Conservation (phyloP, 2,888 invertebrate genomes). For the Eulithis prunata region DNA sequence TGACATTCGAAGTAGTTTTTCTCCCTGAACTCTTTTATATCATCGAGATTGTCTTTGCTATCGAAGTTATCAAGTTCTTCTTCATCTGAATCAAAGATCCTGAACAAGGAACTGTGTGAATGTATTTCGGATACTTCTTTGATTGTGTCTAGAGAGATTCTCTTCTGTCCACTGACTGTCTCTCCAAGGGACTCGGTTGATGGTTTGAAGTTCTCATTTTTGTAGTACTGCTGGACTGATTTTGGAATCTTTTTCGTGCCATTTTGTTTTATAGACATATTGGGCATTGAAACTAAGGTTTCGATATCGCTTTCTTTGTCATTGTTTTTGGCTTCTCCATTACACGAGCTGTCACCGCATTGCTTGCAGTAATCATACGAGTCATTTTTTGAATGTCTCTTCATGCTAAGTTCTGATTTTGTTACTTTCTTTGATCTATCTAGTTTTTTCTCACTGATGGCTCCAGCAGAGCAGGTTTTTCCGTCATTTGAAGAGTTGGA, state of each 20-base stretch:
- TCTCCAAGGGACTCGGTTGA: slow-evolving; percentile 59
- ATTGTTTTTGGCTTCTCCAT: slow-evolving; percentile 4
- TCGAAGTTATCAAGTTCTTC: slow-evolving; percentile 53
- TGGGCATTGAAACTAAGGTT: slow-evolving; percentile 18
- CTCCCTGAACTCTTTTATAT: slow-evolving; percentile 78
- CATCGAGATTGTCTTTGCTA: slow-evolving; percentile 44
- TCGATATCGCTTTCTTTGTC: slow-evolving; percentile 17
- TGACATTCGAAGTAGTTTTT: slow-evolving; percentile 87
- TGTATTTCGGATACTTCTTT: slow-evolving; percentile 60
- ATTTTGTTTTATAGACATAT: slow-evolving; percentile 9
- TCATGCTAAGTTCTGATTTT: slow-evolving; percentile 60
- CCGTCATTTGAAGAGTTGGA: slow-evolving; percentile 42
- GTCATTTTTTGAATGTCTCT: slow-evolving; percentile 35
- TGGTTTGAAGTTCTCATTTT: slow-evolving; percentile 65
- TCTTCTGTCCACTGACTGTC: slow-evolving; percentile 46
- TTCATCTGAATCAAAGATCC: slow-evolving; percentile 50
- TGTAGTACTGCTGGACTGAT: slow-evolving; percentile 64
- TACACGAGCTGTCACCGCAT: slow-evolving; percentile 58
- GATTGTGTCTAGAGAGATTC: slow-evolving; percentile 62
- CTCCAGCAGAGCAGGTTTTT: slow-evolving; percentile 60
- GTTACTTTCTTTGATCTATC: slow-evolving; percentile 59
- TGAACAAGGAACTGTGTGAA: slow-evolving; percentile 47
- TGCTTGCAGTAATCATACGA: slow-evolving; percentile 51
- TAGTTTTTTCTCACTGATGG: slow-evolving; percentile 38
- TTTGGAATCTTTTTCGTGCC: slow-evolving; percentile 32